Evolutionary conservation across 2,797 vertebrate species (phyloP).

Genomic region (Chiloscyllium punctatum): DNA sequence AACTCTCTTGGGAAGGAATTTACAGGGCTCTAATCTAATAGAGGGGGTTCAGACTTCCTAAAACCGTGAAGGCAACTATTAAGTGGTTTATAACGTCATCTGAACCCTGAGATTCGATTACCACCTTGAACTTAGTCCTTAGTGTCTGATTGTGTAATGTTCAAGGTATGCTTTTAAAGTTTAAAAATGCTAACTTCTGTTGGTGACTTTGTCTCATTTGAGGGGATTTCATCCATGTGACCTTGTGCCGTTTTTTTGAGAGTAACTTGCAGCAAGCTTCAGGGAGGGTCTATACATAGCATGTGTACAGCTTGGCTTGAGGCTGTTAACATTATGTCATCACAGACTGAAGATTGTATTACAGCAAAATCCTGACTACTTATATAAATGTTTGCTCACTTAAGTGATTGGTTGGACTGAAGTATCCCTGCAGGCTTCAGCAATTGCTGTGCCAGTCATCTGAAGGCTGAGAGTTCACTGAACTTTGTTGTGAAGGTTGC

Average conservation of each 20-base stretch:
- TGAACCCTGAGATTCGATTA: constrained; percentile 32
- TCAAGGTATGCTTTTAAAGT: constrained; percentile 9
- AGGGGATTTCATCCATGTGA: constrained; percentile 19
- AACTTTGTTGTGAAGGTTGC: background rate
- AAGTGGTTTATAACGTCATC: constrained; percentile 35
- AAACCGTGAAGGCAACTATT: constrained; percentile 21
- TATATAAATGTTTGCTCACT: constrained; percentile 35
- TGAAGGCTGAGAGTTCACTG: background rate
- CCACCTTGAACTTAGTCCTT: constrained; percentile 25
- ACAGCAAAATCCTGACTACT: constrained; percentile 21
- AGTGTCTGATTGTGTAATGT: constrained; percentile 26
- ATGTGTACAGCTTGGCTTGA: constrained; percentile 7
- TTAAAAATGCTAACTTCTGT: constrained; percentile 1
- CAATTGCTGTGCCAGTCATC: background rate
- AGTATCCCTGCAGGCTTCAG: constrained; percentile 1
- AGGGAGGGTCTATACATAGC: background rate
- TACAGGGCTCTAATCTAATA: constrained; percentile 35
- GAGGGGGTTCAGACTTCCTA: constrained; percentile 34
- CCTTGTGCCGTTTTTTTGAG: background rate
- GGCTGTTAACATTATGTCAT: constrained; percentile 35
- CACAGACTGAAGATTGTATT: constrained; percentile 4
- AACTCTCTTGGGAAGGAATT: constrained; percentile 28
- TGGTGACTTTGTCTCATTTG: constrained; percentile 12
- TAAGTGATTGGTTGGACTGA: constrained; percentile 8
- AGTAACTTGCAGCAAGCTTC: constrained; percentile 7